phyloP scores from a whole-genome alignment of 2,888 invertebrate species.

The Oegoconia quadripuncta region DNA sequence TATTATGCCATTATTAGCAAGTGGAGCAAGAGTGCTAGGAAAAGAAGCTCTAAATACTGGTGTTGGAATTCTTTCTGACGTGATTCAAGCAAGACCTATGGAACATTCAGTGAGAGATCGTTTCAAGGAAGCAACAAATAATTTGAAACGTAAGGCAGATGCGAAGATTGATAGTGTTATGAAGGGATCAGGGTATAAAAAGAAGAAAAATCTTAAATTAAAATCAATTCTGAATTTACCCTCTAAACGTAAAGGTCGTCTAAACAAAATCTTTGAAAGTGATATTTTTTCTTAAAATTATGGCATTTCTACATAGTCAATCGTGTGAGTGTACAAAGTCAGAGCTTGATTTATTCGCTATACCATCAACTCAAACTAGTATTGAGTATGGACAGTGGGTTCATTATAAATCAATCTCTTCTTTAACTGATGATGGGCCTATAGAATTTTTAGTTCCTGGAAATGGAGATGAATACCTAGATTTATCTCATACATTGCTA shows the following conservation, averaged over 20 bases:
- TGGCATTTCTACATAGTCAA: constrained; percentile 28
- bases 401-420: constrained; percentile 30
- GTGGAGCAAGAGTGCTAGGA: constrained; percentile 25
- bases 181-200: constrained; percentile 25
- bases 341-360: constrained; percentile 29
- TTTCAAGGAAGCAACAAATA: constrained; percentile 16
- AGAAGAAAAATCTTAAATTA: constrained; percentile 1
- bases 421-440: constrained; percentile 28
- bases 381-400: constrained; percentile 26
- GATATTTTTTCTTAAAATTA: constrained; percentile 16
- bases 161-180: constrained; percentile 21
- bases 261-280: constrained; percentile 3
- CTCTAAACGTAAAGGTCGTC: constrained; percentile 1
- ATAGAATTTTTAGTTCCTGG: constrained; percentile 31
- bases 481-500: constrained; percentile 27
- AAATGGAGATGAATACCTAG: constrained; percentile 30
- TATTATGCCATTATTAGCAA: constrained; percentile 25
- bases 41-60: constrained; percentile 27
- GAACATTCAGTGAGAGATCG: constrained; percentile 14
- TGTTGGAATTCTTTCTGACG: constrained; percentile 24
- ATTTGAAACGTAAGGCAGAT: constrained; percentile 25
- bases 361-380: constrained; percentile 28
- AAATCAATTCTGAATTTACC: not conserved
- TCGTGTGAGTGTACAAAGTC: constrained; percentile 30
- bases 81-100: constrained; percentile 16